Evolutionary conservation across 2,888 invertebrate genomes (phyloP).

Genomic region (Rotaria magnacalcarata): DNA sequence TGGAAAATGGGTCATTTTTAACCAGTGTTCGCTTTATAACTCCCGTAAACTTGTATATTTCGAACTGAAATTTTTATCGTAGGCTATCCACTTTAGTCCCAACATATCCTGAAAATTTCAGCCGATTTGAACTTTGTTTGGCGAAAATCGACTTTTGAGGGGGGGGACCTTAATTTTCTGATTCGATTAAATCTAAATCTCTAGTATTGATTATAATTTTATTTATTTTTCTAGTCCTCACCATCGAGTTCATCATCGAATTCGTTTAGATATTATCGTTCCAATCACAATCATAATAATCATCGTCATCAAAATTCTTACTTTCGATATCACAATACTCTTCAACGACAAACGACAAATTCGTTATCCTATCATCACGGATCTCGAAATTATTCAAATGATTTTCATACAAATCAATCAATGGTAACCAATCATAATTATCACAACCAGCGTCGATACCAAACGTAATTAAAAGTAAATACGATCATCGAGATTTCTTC

Average conservation of each 20-base stretch:
- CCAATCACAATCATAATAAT: background rate
- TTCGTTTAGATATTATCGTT: background rate
- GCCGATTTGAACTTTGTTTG: too few species aligned
- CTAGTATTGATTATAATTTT: too few species aligned
- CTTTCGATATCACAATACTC: background rate
- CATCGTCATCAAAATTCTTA: background rate
- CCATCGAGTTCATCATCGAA: background rate
- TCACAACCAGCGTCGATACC: background rate
- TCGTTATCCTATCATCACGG: background rate
- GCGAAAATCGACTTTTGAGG: too few species aligned
- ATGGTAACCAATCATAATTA: background rate
- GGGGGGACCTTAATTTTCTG: too few species aligned
- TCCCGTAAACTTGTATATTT: too few species aligned
- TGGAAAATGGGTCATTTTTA: too few species aligned
- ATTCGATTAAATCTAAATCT: too few species aligned
- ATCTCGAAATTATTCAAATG: background rate
- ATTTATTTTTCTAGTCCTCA: background rate
- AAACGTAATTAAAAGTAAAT: background rate
- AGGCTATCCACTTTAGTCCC: too few species aligned
- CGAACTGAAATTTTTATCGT: too few species aligned
- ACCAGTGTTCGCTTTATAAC: too few species aligned
- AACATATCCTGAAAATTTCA: too few species aligned
- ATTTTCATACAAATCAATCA: background rate
- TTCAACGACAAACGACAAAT: background rate
- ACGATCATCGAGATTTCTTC: background rate